These are phyloP conservation scores for Polia nebulosa DNA, from an alignment of 2,888 invertebrate species.

Conservation along the genomic window DNA sequence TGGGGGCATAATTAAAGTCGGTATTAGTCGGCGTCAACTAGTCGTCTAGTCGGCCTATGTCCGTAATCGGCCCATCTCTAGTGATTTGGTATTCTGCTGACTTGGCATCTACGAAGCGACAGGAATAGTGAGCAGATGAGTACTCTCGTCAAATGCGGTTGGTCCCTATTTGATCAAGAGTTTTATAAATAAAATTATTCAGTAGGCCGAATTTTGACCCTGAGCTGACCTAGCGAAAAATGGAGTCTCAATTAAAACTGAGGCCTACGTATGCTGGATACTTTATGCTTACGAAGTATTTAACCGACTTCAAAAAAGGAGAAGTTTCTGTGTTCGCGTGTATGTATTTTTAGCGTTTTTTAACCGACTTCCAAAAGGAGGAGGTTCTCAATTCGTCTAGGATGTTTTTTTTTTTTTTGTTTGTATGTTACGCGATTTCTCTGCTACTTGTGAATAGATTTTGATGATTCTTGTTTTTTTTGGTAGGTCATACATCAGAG, in stretches of 20 bases:
- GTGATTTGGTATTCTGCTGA: constrained; percentile 36
- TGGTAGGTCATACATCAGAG: too few relatives aligned
- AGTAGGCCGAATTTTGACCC: neutral
- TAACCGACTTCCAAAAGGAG: too few relatives aligned
- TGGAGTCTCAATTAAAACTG: neutral
- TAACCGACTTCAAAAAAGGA: too few relatives aligned
- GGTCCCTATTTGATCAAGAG: neutral
- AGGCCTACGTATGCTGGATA: too few relatives aligned
- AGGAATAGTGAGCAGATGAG: constrained; percentile 23
- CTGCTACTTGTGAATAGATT: too few relatives aligned
- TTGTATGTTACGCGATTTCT: too few relatives aligned
- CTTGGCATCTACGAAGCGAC: neutral
- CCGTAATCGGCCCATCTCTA: neutral
- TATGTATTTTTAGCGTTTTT: too few relatives aligned
- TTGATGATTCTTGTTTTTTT: too few relatives aligned
- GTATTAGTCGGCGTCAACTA: neutral
- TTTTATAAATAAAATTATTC: constrained; percentile 1
- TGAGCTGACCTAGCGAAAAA: neutral
- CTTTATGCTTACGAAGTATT: too few relatives aligned
- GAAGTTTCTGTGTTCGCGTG: too few relatives aligned
- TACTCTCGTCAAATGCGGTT: neutral
- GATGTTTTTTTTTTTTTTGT: too few relatives aligned
- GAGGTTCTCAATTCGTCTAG: too few relatives aligned
- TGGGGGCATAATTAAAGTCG: neutral
- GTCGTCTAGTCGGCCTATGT: neutral